These are phyloP conservation scores for Cariama cristata DNA, from an alignment of 2,113 vertebrate genomes.

Conservation along the genomic window DNA sequence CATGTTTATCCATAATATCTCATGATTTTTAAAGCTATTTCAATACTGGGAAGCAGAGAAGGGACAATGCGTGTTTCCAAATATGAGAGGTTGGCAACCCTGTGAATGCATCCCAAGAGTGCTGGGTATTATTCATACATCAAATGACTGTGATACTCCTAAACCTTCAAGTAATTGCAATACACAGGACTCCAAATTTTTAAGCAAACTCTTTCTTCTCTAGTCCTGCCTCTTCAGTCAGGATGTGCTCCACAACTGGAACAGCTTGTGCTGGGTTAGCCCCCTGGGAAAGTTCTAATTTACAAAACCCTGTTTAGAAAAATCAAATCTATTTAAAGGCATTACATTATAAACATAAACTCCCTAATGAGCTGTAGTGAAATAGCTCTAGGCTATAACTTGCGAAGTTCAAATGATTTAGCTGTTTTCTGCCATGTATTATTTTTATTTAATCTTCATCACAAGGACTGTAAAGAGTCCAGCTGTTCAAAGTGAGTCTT, in stretches of 20 bases:
- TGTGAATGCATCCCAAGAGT: not conserved
- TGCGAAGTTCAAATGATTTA: constrained; percentile 77
- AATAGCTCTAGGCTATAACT: constrained; percentile 78
- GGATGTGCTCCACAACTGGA: constrained; percentile 71
- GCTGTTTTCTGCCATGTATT: constrained; percentile 72
- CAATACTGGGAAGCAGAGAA: not conserved
- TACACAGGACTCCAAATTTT: not conserved
- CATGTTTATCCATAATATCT: not conserved
- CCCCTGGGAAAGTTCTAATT: constrained; percentile 80
- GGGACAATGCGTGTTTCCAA: not conserved
- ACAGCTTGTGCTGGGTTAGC: constrained; percentile 60
- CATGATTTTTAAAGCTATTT: not conserved
- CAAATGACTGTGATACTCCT: not conserved
- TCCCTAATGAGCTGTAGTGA: constrained; percentile 80
- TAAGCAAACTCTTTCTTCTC: constrained; percentile 22
- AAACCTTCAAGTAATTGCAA: constrained; percentile 45
- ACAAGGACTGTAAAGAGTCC: constrained; percentile 74
- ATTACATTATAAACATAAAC: constrained; percentile 81
- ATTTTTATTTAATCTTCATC: constrained; percentile 76
- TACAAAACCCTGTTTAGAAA: constrained; percentile 78
- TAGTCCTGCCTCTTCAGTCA: constrained; percentile 50
- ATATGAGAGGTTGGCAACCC: not conserved
- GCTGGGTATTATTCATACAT: constrained; percentile 17
- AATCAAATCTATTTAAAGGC: constrained; percentile 80
- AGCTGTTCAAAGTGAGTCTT: constrained; percentile 75